These are phyloP conservation scores for Triplophysa tibetana DNA, from an alignment of 2,113 vertebrate genomes.

Conservation along the genomic window DNA sequence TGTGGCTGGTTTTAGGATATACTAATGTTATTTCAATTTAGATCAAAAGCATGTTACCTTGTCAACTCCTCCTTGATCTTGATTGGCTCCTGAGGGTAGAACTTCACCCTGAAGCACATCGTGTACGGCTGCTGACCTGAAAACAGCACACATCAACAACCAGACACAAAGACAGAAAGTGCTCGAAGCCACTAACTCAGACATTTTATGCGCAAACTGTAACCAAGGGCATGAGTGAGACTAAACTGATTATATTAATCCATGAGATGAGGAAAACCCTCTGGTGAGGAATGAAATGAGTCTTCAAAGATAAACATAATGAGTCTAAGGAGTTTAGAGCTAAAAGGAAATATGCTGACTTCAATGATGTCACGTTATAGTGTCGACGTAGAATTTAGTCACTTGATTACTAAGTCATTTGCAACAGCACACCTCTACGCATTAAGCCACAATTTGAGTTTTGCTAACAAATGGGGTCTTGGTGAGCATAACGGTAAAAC, in stretches of 20 bases:
- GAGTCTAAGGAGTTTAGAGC: conserved; percentile 2
- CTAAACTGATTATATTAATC: conserved; percentile 41
- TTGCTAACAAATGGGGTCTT: no score
- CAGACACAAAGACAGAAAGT: conserved; percentile 52
- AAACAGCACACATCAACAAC: conserved; percentile 23
- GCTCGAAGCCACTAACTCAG: conserved; percentile 33
- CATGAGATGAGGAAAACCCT: conserved; percentile 27
- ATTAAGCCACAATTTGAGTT: no score
- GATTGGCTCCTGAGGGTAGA: conserved; percentile 96
- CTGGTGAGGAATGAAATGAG: conserved; percentile 9
- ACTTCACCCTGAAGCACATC: conserved; percentile 99
- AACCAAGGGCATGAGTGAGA: conserved; percentile 26
- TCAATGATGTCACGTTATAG: conserved; percentile 46
- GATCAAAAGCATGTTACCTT: conserved; percentile 76
- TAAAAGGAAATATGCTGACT: background rate
- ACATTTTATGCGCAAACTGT: conserved; percentile 25
- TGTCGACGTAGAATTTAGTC: background rate
- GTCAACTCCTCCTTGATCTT: conserved; percentile 99
- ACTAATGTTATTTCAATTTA: conserved; percentile 3
- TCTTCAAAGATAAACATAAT: conserved; percentile 14
- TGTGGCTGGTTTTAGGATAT: background rate
- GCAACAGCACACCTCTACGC: no score
- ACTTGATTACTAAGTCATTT: background rate
- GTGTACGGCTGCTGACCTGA: conserved; percentile 95
- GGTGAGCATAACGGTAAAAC: no score